Percentiles rank a stretch among this genome's conserved stretches.
phyloP scores from a whole-genome alignment of 2,888 invertebrate genomes.

The Sphaeridia pumilis region DNA sequence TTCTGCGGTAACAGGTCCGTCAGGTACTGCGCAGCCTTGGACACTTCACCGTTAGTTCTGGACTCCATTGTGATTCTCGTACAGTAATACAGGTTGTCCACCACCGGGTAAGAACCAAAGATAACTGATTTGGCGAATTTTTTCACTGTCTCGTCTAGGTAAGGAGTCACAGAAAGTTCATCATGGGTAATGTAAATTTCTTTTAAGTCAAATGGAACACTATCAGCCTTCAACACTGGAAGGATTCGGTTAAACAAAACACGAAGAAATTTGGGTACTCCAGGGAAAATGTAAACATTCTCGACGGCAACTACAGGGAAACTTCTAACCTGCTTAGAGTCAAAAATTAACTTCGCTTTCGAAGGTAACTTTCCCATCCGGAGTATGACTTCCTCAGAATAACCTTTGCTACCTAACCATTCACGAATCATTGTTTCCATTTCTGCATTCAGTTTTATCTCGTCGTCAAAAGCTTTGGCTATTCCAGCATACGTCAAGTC shows the following conservation, averaged over 20 bases:
- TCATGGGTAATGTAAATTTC: slow-evolving; percentile 37
- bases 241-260: slow-evolving; percentile 33
- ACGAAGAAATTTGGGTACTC: slow-evolving; percentile 50
- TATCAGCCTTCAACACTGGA: not conserved
- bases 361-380: slow-evolving; percentile 40
- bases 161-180: slow-evolving; percentile 40
- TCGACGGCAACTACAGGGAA: slow-evolving; percentile 44
- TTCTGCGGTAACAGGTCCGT: slow-evolving; percentile 39
- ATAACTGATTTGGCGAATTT: slow-evolving; percentile 43
- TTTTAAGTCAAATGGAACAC: slow-evolving; percentile 37
- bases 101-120: slow-evolving; percentile 49
- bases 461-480: slow-evolving; percentile 46
- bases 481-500: slow-evolving; percentile 62
- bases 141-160: slow-evolving; percentile 43
- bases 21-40: slow-evolving; percentile 40
- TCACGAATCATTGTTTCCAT: slow-evolving; percentile 41
- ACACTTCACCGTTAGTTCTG: slow-evolving; percentile 38
- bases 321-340: slow-evolving; percentile 38
- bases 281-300: slow-evolving; percentile 60
- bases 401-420: slow-evolving; percentile 33
- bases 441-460: slow-evolving; percentile 42
- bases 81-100: slow-evolving; percentile 44
- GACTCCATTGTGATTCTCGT: slow-evolving; percentile 47
- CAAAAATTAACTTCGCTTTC: slow-evolving; percentile 43
- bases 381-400: slow-evolving; percentile 37